A percentile compares a stretch with the other conserved stretches of the same genome.
Conservation (phyloP, 2,797 vertebrate species). For the Pangasius macronema region DNA sequence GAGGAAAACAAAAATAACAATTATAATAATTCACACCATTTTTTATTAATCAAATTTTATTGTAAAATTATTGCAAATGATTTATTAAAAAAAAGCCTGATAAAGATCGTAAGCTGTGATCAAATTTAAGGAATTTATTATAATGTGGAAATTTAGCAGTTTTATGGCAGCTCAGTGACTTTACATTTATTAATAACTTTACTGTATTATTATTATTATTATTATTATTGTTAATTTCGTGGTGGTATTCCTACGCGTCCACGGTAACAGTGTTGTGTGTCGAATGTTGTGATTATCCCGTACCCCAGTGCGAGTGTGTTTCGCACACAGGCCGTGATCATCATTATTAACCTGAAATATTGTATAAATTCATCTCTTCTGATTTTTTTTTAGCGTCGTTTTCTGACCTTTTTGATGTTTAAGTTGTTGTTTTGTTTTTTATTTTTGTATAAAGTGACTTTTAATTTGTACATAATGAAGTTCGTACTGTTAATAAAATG, state of each 20-base stretch:
- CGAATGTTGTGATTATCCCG: background rate
- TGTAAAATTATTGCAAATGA: background rate
- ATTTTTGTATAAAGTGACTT: conserved; percentile 20
- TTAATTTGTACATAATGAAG: conserved; percentile 21
- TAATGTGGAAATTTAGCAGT: background rate
- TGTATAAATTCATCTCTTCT: background rate
- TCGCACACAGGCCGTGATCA: background rate
- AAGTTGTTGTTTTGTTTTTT: background rate
- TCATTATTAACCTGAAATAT: background rate
- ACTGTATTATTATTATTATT: no score
- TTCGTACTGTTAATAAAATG: conserved; percentile 27
- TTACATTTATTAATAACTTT: background rate
- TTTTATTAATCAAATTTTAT: background rate
- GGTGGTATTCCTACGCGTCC: no score
- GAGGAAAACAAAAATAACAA: no score
- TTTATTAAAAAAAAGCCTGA: background rate
- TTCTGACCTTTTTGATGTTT: background rate
- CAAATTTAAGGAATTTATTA: background rate
- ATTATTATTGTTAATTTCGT: no score
- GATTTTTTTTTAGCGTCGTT: background rate
- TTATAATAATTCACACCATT: no score
- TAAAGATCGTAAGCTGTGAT: background rate
- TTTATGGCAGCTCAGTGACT: background rate
- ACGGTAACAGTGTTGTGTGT: background rate
- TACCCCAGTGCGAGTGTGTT: background rate